Evolutionary conservation across 2,113 vertebrate species (phyloP), one percentile per base, ranked within the genome.

Genomic region (Festucalex cinctus): DNA sequence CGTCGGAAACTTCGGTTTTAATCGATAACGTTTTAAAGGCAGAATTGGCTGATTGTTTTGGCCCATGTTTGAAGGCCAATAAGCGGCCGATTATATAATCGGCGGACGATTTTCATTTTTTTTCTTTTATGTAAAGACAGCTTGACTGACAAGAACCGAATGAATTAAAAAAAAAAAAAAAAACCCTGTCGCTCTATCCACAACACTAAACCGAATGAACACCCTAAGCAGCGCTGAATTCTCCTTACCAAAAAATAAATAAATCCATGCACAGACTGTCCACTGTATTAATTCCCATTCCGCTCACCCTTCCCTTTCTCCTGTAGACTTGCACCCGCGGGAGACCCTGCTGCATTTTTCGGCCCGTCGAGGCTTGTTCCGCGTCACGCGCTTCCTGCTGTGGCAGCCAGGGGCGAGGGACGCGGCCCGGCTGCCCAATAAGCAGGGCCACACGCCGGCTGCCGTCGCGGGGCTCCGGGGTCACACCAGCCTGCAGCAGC

Each of bases 311-410:
- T 62, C 56, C 56, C 22, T 63, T 88, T 70, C 41, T 63, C 48
- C 61, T 20, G 53, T 89, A 98, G 96, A 92, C 70, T 83, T 84
- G 49, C 81, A 89, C 62, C 94, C 95, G 43, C 94, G 93, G 74
- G 97, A 99, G 74, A 99, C 97, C 0, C 76, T 99, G 78, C 89
- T 99, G 90, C 96, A 98, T 82, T 99, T 98, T 73, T 94, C 95
- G 0, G 95, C 93, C 39, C 88, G 97, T 7, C 92, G 95, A 26
- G 96, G 96, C 2, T 91, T 98, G 58, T 79, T 88, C 73, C 88
- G 91, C 24, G 84, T 98, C 22, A 89, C 95, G 0, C 89, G 87
- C 82, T 95, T 98, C 72, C 88, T 98, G 79, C 84, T 99, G 68
- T 91, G 92, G 84, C 94, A 95, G 84, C 90, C 94, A 0, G 95